Base-by-base conservation (phyloP, 2,797 vertebrate genomes). In the Tinamus major region DNA sequence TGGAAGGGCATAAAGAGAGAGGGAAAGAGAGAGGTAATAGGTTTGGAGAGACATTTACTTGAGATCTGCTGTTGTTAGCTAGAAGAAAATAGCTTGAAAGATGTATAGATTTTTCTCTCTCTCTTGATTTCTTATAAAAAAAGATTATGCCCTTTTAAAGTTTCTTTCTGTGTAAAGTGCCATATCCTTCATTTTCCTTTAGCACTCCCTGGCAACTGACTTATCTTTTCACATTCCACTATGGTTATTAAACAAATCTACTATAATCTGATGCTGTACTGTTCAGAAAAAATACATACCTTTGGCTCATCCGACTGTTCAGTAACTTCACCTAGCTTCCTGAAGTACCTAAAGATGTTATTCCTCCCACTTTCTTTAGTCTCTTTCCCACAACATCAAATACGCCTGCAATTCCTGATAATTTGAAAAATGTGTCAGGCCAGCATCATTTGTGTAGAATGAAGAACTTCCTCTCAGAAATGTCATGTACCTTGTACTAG, bases 1-100 rank as follows among this genome's bases (percentile, higher is more conserved):
- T 78, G 87, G 84, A 92, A 95, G n/a, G 44, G 53, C 69, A 92
- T 83, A 19, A 17, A 44, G 79, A 21, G 39, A 77, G 42, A 77
- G 12, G 8, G 21, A 92, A 69, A 89, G 44, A 79, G 39, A 87
- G 23, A 91, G 2, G 35, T 55, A 76, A 76, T 31, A 74, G 20
- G 35, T 87, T 67, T 37, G 2, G 27, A 5, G 23, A 82, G 6
- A 74, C 69, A 56, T 61, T 64, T 85, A 35, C 16, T 37, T 79
- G 62, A 95, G 35, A 77, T 2, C 13, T 77, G 18, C 14, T 79
- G 21, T 44, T 74, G 46, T 15, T 65, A 63, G 31, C 6, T 62
- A 78, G 35, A 59, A 87, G 55, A 87, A 90, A 69, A 24, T 77
- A 84, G 18, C 37, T 70, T 61, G 31, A 79, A 41, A 81, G 17